phyloP scores from a whole-genome alignment of 2,888 invertebrate species.

The Xestoiulus laeticollis region DNA sequence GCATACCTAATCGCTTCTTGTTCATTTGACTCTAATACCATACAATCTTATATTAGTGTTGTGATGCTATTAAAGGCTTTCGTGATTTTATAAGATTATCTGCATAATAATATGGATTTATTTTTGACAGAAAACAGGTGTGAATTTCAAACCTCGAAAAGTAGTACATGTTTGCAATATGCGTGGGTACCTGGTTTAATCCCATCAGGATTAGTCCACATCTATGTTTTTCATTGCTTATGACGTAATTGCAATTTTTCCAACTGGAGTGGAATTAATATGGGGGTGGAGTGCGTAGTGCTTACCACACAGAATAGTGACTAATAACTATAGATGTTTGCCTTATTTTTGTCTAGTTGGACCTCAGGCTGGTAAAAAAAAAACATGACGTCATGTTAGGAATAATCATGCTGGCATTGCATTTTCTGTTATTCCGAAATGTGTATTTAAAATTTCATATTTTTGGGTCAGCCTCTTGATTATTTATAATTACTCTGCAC shows the following conservation, averaged over 20 bases:
- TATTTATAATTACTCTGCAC: no score
- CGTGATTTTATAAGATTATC: no score
- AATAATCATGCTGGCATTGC: background rate
- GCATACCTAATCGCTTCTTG: no score
- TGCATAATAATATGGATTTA: background rate
- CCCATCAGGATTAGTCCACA: background rate
- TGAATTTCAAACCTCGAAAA: background rate
- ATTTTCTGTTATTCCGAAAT: background rate
- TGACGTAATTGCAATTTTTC: background rate
- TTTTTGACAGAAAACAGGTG: slow-evolving; percentile 14
- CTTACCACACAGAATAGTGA: background rate
- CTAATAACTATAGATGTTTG: background rate
- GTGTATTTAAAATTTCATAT: background rate
- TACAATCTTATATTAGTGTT: no score
- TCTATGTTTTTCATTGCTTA: background rate
- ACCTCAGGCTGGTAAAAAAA: background rate
- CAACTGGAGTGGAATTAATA: slow-evolving; percentile 14
- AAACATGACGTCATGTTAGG: background rate
- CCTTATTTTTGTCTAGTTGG: background rate
- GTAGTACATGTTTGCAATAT: background rate
- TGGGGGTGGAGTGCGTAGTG: slow-evolving; percentile 1
- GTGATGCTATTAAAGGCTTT: no score
- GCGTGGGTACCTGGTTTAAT: background rate
- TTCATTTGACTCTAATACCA: no score
- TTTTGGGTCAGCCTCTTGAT: background rate